Evolutionary conservation across 2,888 invertebrate species (phyloP), one percentile per base, ranked within the genome.

Genomic region (Scrobipalpa costella): DNA sequence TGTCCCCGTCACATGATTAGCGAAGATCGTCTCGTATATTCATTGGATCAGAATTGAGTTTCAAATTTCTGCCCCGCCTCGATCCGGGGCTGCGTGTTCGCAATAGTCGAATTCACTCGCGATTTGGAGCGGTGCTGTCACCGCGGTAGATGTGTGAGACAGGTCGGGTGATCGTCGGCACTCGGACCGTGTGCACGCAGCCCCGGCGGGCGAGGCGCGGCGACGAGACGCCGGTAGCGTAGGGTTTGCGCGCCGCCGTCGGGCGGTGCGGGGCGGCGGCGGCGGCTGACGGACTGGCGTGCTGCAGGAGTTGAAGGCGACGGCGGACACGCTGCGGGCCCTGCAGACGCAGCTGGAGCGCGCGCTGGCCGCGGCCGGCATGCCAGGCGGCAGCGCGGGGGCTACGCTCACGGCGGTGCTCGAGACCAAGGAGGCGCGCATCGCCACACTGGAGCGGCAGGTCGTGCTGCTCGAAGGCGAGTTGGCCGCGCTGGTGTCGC

Each of bases 401-500:
- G 95, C 95, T 85, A 95, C 95, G 74, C 93, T 95, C 86, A 94
- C 94, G 75, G 95, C 95, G 78, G 95, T 95, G 86, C 93, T 96
- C 92, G 95, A 95, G 92, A 95, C 95, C 77, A 95, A 97, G 94
- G 97, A 97, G 90, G 95, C 95, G 80, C 94, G 96, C 87, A 96
- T 97, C 87, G 94, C 95, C 82, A 96, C 95, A 71, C 93, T 98
- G 90, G 97, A 98, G 93, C 95, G 95, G 78, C 96, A 97, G 90
- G 94, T 97, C 76, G 93, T 93, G 76, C 92, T 96, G 83, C 93
- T 96, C 85, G 96, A 97, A 92, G 93, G 94, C 86, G 96, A 96
- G 92, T 91, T 96, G 86, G 87, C 86, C 78, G 83, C 85, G 83
- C 84, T 84, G 80, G 86, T 77, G 81, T 89, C 85, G 81, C 88